Percentiles rank a stretch among this genome's conserved stretches.
Evolutionary conservation across 2,797 vertebrate genomes (phyloP).

Genomic region (Novumbra hubbsi): DNA sequence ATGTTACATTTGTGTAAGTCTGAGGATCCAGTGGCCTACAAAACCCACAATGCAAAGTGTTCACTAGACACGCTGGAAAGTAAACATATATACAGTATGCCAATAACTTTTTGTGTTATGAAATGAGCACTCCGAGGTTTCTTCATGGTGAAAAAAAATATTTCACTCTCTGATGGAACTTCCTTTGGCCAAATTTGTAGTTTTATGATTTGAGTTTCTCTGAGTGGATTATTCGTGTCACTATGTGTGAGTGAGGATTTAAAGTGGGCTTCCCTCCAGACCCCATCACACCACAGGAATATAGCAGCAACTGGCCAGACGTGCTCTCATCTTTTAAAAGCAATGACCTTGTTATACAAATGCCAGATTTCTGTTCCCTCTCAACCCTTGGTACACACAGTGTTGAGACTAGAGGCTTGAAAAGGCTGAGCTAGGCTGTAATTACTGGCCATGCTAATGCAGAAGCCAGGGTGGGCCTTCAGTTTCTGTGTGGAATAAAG

Average conservation of each 20-base stretch:
- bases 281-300: conserved; percentile 1
- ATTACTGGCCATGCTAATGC: conserved; percentile 27
- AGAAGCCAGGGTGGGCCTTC: background rate
- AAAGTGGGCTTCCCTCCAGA: conserved; percentile 5
- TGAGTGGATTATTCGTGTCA: background rate
- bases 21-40: no score
- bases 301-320: conserved; percentile 25
- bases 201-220: no score
- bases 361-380: conserved; percentile 17
- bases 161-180: no score
- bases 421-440: conserved; percentile 20
- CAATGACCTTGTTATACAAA: conserved; percentile 43
- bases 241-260: conserved; percentile 10
- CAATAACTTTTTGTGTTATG: no score
- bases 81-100: no score
- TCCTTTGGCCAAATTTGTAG: no score
- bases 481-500: conserved; percentile 20
- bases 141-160: no score
- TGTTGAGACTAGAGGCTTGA: conserved; percentile 22
- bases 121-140: background rate
- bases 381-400: conserved; percentile 6
- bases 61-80: no score
- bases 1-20: no score
- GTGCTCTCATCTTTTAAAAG: conserved; percentile 26
- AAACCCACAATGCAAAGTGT: no score